These are phyloP conservation scores for Caenorhabditis elegans DNA, from an alignment of 1,140 invertebrate genomes.

Conservation along the genomic window DNA sequence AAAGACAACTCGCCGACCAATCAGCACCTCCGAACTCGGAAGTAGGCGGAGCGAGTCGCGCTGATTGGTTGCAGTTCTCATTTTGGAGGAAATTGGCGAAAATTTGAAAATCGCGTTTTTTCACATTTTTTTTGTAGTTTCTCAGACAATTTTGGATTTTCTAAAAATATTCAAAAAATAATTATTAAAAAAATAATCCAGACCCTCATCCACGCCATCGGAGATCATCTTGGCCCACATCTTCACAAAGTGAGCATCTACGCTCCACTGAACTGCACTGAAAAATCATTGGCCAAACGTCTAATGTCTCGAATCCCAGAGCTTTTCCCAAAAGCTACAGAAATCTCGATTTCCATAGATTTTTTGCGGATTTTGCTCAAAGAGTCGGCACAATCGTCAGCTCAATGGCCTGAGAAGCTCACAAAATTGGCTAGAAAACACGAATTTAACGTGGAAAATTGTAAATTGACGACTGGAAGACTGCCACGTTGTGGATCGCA, in stretches of 20 bases:
- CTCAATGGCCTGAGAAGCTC: not conserved
- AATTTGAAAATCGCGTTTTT: no score
- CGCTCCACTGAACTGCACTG: not conserved
- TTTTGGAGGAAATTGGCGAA: no score
- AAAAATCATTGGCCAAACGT: not conserved
- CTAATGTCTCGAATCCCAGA: not conserved
- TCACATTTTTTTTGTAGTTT: no score
- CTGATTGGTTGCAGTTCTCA: no score
- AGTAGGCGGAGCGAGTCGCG: no score
- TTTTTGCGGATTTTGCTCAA: not conserved
- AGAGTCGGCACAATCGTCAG: not conserved
- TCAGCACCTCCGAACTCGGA: no score
- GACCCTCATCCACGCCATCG: not conserved
- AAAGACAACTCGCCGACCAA: no score
- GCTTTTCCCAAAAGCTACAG: not conserved
- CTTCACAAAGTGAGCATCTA: not conserved
- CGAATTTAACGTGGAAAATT: not conserved
- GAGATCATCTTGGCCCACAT: not conserved
- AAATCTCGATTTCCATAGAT: not conserved
- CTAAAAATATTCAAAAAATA: no score
- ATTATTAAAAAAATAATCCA: not conserved
- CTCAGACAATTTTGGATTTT: no score
- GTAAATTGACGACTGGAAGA: not conserved
- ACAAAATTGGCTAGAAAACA: not conserved
- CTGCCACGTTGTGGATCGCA: not conserved